Evolutionary conservation across 2,113 vertebrate genomes (phyloP).

Genomic region (Oceanodroma tethys): DNA sequence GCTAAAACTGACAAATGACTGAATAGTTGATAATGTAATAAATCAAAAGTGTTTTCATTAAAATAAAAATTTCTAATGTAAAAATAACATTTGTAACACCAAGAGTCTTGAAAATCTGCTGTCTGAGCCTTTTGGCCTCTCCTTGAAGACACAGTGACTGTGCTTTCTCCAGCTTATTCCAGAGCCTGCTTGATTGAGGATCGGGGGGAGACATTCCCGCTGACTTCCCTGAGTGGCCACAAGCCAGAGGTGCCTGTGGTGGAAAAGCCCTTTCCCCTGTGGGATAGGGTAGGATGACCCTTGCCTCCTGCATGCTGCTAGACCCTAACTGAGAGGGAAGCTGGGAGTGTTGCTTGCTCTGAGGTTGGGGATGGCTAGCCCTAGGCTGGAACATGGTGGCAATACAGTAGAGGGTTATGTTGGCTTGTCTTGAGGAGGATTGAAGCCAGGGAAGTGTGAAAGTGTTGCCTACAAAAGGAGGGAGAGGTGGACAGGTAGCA

Average conservation of each 20-base stretch:
- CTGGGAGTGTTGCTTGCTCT: not conserved
- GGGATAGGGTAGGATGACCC: not conserved
- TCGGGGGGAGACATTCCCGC: not conserved
- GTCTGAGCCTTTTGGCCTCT: not conserved
- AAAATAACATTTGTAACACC: not conserved
- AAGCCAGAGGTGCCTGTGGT: not conserved
- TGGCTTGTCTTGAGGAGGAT: not conserved
- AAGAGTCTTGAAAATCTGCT: not conserved
- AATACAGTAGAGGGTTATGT: not conserved
- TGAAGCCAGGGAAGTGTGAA: not conserved
- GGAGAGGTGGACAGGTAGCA: not conserved
- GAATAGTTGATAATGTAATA: not conserved
- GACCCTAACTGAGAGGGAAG: not conserved
- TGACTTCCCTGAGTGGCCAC: not conserved
- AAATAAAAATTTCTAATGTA: not conserved
- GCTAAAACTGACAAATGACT: not conserved
- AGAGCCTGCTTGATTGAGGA: not conserved
- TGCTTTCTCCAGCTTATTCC: not conserved
- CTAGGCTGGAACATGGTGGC: not conserved
- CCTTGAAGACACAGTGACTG: not conserved
- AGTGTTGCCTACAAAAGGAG: not conserved
- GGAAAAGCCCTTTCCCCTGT: not conserved
- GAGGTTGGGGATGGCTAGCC: not conserved
- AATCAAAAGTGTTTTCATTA: not conserved
- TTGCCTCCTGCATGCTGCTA: not conserved